Conservation (phyloP, 1,140 invertebrate genomes). For the Grapholita molesta region DNA sequence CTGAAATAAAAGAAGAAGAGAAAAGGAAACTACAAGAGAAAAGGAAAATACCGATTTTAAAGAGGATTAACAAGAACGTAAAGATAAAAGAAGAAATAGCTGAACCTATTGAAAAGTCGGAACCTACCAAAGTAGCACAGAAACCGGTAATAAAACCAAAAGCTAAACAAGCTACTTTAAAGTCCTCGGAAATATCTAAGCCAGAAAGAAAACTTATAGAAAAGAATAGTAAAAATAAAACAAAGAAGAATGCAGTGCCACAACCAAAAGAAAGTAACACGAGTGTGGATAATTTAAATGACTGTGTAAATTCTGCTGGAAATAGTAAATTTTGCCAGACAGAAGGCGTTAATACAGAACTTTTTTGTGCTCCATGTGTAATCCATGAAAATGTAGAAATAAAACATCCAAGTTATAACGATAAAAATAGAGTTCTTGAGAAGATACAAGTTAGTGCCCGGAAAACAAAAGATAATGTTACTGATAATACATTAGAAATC, state of each 20-base stretch:
- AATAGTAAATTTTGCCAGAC: conserved; percentile 45
- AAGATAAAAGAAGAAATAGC: conserved; percentile 23
- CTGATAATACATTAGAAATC: conserved; percentile 47
- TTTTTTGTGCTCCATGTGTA: conserved; percentile 61
- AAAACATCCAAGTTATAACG: conserved; percentile 33
- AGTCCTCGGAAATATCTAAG: not conserved
- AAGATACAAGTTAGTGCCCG: conserved; percentile 22
- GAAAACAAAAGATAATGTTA: conserved; percentile 16
- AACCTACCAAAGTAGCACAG: not conserved
- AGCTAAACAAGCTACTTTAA: not conserved
- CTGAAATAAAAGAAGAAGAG: conserved; percentile 26
- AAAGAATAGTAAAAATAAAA: conserved; percentile 9
- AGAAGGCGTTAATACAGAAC: conserved; percentile 59
- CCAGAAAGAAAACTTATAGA: conserved; percentile 16
- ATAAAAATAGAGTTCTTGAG: conserved; percentile 24
- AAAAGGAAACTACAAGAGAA: conserved; percentile 26
- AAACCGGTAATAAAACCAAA: not conserved
- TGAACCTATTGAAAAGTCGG: not conserved
- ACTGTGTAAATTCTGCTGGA: conserved; percentile 23
- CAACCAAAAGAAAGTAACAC: conserved; percentile 53
- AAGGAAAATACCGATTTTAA: conserved; percentile 35
- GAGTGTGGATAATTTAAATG: conserved; percentile 66
- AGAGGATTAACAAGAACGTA: conserved; percentile 27
- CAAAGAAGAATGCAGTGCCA: conserved; percentile 19
- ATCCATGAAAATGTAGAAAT: conserved; percentile 49